Evolutionary conservation across 2,888 invertebrate species (phyloP), one percentile per base, ranked within the genome.

Genomic region (Acleris sparsana): DNA sequence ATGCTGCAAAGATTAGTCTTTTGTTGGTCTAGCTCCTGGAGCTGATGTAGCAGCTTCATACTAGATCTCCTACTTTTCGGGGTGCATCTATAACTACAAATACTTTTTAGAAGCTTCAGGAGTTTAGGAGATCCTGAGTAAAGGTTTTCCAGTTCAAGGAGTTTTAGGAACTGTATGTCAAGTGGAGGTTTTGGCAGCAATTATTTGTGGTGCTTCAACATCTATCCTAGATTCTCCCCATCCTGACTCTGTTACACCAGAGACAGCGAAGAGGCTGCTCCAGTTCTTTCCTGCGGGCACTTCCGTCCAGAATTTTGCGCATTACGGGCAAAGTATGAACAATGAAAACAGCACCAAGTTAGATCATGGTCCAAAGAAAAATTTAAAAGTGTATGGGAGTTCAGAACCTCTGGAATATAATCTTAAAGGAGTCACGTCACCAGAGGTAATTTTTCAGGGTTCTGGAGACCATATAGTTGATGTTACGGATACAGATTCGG

Each of bases 11-110:
- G 82, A 92, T 95, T 1, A 86, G 92, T 5, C 80, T 94, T 0
- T 94, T 82, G 93, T 95, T 66, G 93, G 93, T 1, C 73, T 96
- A 62, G 96, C 95, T 0, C 96, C 96, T 0, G 94, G 96, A 0
- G 55, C 85, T 0, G 81, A n/a, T n/a, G n/a, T n/a, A 88, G 6
- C 85, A 93, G 83, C 78, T 89, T 57, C 75, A 93, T 76, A 77
- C 94, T 71, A 84, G 86, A 67, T 82, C 85, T 0, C 22, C 70
- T 0, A 39, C 73, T 0, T 82, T 79, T 44, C 77, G 80, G 58
- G 17, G 67, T 0, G 0, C 84, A 0, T 69, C 74, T 0, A 67
- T 73, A 43, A 58, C 69, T 0, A 62, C 83, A 1, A 68, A 68
- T 16, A 13, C 39, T 17, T n/a, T 9, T 11, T 46, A 44, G 53